Evolutionary conservation across 1,140 invertebrate genomes (phyloP).

Genomic region (Listronotus bonariensis): DNA sequence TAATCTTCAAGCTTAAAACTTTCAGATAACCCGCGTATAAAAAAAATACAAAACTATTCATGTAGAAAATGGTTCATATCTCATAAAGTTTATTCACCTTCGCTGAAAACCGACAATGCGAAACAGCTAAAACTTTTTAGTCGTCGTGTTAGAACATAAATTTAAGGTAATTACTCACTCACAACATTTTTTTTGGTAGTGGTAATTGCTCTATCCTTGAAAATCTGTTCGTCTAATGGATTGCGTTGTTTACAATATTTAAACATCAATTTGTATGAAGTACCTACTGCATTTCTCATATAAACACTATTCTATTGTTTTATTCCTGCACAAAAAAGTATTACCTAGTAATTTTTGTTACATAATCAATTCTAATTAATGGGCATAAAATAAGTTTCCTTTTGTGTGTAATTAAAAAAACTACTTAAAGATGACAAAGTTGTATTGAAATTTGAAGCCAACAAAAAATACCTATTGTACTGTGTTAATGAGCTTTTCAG

Average conservation of each 20-base stretch:
- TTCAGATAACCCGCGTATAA: not conserved
- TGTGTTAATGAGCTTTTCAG: no score
- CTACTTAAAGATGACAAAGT: no score
- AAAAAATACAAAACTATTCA: not conserved
- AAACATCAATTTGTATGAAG: no score
- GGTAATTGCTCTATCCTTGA: constrained; percentile 19
- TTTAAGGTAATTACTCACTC: constrained; percentile 13
- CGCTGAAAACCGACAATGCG: not conserved
- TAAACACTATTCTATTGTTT: no score
- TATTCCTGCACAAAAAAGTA: no score
- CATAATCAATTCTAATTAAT: no score
- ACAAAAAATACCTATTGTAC: no score
- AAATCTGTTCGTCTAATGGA: constrained; percentile 9
- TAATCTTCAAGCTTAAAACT: not conserved
- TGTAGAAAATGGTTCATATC: not conserved
- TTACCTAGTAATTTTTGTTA: no score
- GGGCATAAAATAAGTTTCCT: no score
- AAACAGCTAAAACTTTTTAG: constrained; percentile 1
- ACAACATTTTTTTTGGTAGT: constrained; percentile 9
- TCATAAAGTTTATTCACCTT: constrained; percentile 6
- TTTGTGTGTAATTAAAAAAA: no score
- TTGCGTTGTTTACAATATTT: constrained; percentile 6
- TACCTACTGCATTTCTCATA: no score
- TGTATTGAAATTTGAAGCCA: no score
- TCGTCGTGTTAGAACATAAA: constrained; percentile 6